Base-by-base conservation (phyloP, 2,797 vertebrate genomes). In the Peromyscus melanophrys region DNA sequence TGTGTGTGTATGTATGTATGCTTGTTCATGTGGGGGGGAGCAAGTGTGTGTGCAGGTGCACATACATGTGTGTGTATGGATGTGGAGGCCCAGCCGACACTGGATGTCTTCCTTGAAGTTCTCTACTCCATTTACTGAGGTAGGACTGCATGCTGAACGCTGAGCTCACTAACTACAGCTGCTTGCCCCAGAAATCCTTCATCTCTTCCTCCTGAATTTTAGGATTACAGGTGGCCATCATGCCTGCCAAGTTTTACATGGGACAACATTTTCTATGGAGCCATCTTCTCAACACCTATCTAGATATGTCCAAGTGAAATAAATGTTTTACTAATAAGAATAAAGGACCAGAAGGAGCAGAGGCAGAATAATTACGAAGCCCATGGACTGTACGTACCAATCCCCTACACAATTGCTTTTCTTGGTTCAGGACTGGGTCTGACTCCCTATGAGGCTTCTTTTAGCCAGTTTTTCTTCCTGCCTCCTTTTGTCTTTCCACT, bases 231-330 rank as follows among this genome's bases (percentile, higher is more conserved):
- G n/a, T 73, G 16, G 6, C 85, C 61, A 57, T 55, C 23, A 43
- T 57, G 25, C 25, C 49, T 88, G n/a, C 16, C 10, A 40, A 21
- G 16, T 29, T 57, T 31, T n/a, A 21, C n/a, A 3, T 31, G 69
- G 34, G n/a, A 29, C 52, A 73, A 75, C n/a, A 31, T 40, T 31
- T 31, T 63, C 59, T 11, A 65, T 4, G 29, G 61, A 46, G 40
- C 61, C 40, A 23, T 65, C 29, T 46, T 5, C 19, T 29, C 27
- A 84, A 43, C 29, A 12, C 37, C n/a, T 86, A 84, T 77, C 49
- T 0, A 89, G 95, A 43, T 9, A 65, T 94, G 96, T 94, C 2
- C 77, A 75, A 83, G 23, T 46, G 67, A 95, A 95, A 43, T 29
- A 88, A 73, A 63, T 23, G 17, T 65, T 80, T 65, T 97, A 19